A percentile compares a stretch with the other conserved stretches of the same genome.
Evolutionary conservation across 2,797 vertebrate species (phyloP).

Genomic region (Gymnoscopelus braueri): DNA sequence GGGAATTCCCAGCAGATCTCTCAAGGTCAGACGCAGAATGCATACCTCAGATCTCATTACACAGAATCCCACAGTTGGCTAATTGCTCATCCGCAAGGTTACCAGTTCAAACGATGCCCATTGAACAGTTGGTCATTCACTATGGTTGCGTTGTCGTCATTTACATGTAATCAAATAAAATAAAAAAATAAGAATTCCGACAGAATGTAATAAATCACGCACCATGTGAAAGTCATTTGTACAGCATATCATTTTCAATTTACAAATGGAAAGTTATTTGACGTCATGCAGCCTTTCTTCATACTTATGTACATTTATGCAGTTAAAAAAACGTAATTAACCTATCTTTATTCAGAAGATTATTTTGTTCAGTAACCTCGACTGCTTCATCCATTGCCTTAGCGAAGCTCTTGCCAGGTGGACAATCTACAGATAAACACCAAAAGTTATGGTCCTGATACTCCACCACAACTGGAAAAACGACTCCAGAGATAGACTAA

Average conservation of each 20-base stretch:
- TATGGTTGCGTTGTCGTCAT: conserved; percentile 24
- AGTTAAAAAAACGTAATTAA: too few species aligned
- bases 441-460: conserved; percentile 1
- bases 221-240: background rate
- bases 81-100: conserved; percentile 43
- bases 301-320: too few species aligned
- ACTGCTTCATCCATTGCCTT: too few species aligned
- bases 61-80: conserved; percentile 36
- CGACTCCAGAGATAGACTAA: conserved; percentile 19
- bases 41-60: conserved; percentile 48
- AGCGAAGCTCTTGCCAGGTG: too few species aligned
- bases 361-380: too few species aligned
- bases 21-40: conserved; percentile 47
- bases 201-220: background rate
- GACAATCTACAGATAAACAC: too few species aligned
- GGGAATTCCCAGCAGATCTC: conserved; percentile 56
- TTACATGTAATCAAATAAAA: conserved; percentile 47
- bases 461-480: conserved; percentile 1
- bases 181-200: background rate
- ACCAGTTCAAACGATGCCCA: conserved; percentile 44
- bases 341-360: too few species aligned
- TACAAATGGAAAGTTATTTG: too few species aligned
- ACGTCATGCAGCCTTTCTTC: background rate
- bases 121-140: conserved; percentile 56
- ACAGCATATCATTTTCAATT: background rate